Conservation (phyloP, 1,140 invertebrate genomes). For the Drosophila nikananu region DNA sequence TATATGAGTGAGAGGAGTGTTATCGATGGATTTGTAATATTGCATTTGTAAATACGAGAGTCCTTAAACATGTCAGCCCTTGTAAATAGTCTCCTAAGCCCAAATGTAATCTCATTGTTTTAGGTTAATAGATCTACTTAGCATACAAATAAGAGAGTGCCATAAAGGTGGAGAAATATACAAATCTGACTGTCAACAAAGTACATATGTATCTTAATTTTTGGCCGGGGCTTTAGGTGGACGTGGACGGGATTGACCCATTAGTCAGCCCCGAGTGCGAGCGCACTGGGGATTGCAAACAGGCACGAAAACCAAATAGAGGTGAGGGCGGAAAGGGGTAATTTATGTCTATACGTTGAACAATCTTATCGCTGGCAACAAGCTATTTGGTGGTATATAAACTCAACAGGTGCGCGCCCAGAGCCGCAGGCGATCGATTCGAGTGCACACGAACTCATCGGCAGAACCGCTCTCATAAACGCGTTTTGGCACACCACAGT, state of each 20-base stretch:
- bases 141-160: constrained; percentile 58
- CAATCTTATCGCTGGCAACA: constrained; percentile 75
- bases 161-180: constrained; percentile 70
- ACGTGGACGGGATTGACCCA: constrained; percentile 30
- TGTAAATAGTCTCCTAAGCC: constrained; percentile 31
- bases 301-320: constrained; percentile 21
- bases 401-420: constrained; percentile 68
- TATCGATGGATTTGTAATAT: background rate
- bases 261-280: constrained; percentile 50
- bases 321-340: constrained; percentile 36
- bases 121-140: constrained; percentile 21
- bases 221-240: background rate
- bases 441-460: constrained; percentile 45
- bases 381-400: constrained; percentile 65
- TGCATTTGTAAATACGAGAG: constrained; percentile 4
- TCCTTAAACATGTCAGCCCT: constrained; percentile 6
- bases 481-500: constrained; percentile 52
- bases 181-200: constrained; percentile 50
- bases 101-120: constrained; percentile 77
- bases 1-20: constrained; percentile 1
- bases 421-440: constrained; percentile 48
- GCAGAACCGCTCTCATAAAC: constrained; percentile 26
- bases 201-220: constrained; percentile 25
- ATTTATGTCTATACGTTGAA: constrained; percentile 62
- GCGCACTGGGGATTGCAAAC: constrained; percentile 38